Evolutionary conservation across 53 echinoderm and acorn worm species (phyloP).

Genomic region (Crossaster papposus): DNA sequence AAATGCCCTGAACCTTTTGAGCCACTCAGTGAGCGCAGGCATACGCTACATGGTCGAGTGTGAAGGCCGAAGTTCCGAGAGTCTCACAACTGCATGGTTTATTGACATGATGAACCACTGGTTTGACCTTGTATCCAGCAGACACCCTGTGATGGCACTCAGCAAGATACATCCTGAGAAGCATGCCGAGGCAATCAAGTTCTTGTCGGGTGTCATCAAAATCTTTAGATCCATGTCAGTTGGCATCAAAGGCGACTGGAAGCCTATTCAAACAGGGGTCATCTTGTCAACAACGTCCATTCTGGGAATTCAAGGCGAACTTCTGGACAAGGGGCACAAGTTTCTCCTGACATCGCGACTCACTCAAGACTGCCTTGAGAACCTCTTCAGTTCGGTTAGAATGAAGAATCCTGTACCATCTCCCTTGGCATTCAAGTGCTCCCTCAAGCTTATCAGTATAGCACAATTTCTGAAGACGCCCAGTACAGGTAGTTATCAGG

Average conservation of each 20-base stretch:
- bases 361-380: constrained; percentile 78
- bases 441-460: constrained; percentile 64
- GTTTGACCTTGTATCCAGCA: too few species aligned
- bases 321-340: constrained; percentile 67
- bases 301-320: constrained; percentile 57
- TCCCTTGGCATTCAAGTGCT: constrained; percentile 76
- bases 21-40: too few species aligned
- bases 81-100: background rate
- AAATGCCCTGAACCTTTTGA: constrained; percentile 50
- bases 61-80: too few species aligned
- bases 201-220: constrained; percentile 38
- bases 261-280: constrained; percentile 72
- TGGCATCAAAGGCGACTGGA: constrained; percentile 69
- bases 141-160: constrained; percentile 67
- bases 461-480: constrained; percentile 70
- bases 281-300: constrained; percentile 68
- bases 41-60: too few species aligned
- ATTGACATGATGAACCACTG: background rate
- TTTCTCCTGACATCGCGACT: constrained; percentile 64
- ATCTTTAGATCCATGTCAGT: constrained; percentile 59
- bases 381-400: constrained; percentile 63
- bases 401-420: constrained; percentile 72
- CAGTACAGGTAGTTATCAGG: constrained; percentile 54
- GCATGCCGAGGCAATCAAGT: constrained; percentile 36
- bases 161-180: constrained; percentile 62